Evolutionary conservation across 2,797 vertebrate species (phyloP), one percentile per base, ranked within the genome.

Genomic region (Caiman crocodilus): DNA sequence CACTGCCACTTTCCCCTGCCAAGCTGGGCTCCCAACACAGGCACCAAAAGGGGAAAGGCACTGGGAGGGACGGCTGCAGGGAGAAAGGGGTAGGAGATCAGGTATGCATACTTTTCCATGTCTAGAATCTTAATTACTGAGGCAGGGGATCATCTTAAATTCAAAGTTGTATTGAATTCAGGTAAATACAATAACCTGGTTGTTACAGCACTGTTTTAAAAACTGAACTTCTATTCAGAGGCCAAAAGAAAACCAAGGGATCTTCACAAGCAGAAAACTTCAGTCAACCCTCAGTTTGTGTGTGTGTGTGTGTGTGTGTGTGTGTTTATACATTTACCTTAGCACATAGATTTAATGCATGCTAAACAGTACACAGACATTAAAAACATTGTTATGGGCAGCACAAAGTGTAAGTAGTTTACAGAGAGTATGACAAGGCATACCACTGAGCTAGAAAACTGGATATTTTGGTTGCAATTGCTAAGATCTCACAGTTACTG

Each of bases 231-330:
- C 80, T 80, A 90, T 86, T 5, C 14, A 90, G 91, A 6, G 90
- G 84, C 84, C 95, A 93, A 94, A 96, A 90, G 85, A 92, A 93
- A 94, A 96, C 92, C 93, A 96, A 90, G 84, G 67, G 42, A 59
- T 76, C 92, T 91, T 84, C 78, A 63, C 18, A 74, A 94, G 85
- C 88, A 17, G 0, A 82, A 60, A 82, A 60, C 85, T 92, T 82
- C 92, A 76, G 93, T 95, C 94, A 94, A 91, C 93, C 93, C 55
- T 93, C 9, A 0, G 64, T n/a, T n/a, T n/a, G 2, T 7, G 25
- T 16, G 10, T 82, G 76, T 32, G 57, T 74, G 56, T n/a, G 2
- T 7, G 25, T 16, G 10, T 82, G 76, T 32, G 57, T 74, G 56
- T n/a, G 6, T 50, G 11, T 50, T 50, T 50, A 50, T 50, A 50